These are phyloP conservation scores for Aelia acuminata DNA, from an alignment of 2,888 invertebrate species.

Conservation along the genomic window DNA sequence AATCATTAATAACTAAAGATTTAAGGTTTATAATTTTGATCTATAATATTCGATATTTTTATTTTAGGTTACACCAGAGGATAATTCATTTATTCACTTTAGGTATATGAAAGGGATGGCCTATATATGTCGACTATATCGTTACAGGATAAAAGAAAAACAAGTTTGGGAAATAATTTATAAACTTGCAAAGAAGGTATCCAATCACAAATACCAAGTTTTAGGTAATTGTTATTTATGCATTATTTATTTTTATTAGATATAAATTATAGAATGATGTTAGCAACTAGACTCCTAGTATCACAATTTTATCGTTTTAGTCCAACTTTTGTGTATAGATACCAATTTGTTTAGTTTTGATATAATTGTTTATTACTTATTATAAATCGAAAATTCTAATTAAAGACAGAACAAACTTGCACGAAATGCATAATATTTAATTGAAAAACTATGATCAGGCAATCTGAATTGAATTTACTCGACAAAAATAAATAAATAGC, in stretches of 20 bases:
- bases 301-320: too few species aligned
- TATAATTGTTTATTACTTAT: too few species aligned
- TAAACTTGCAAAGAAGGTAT: conserved; percentile 31
- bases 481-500: too few species aligned
- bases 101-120: conserved; percentile 55
- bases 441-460: too few species aligned
- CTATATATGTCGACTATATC: conserved; percentile 51
- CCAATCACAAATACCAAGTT: conserved; percentile 50
- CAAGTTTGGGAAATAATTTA: conserved; percentile 54
- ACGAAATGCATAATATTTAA: too few species aligned
- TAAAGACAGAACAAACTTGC: too few species aligned
- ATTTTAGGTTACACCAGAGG: conserved; percentile 8
- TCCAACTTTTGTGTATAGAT: too few species aligned
- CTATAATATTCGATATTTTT: neutral
- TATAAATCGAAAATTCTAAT: too few species aligned
- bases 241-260: neutral
- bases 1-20: neutral
- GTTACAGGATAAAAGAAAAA: conserved; percentile 46
- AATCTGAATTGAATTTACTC: too few species aligned
- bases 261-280: neutral
- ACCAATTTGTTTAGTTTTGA: too few species aligned
- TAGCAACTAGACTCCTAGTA: too few species aligned
- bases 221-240: conserved; percentile 39
- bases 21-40: neutral
- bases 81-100: conserved; percentile 36